Evolutionary conservation across 2,888 invertebrate species (phyloP), one percentile per base, ranked within the genome.

Genomic region (Steinernema hermaphroditum): DNA sequence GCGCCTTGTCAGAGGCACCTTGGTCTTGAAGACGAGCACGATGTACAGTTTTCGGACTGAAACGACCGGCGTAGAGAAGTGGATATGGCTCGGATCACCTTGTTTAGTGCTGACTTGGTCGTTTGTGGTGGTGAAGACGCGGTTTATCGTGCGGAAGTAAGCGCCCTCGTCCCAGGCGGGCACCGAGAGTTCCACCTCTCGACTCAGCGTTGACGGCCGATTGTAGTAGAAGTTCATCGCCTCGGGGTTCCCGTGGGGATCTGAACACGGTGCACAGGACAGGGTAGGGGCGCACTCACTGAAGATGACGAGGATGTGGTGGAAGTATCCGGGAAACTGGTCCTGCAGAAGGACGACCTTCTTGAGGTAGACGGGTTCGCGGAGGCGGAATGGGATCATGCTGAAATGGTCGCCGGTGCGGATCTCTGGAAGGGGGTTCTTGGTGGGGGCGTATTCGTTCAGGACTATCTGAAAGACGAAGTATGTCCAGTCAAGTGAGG

Each of bases 161-260:
- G 81, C 82, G 32, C 82, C 82, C 62, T 82, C 82, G 54, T 82
- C 82, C 82, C 82, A 82, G 27, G 76, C 77, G 4, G 81, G 78
- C 22, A 82, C 80, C 9, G 79, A 75, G 19, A 82, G 50, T 27
- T 81, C 78, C 2, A 82, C 78, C 71, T 81, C 81, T 71, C 79
- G 73, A 1, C 78, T 76, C 34, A 82, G 69, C 0, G 82, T 78
- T 0, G 82, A 80, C 22, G 82, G 80, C 1, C 82, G 75, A 49
- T 82, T 82, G 73, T 82, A 82, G 70, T 82, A 82, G 34, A 82
- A 71, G 46, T 82, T 80, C 81, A 82, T 81, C 2, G 82, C 77
- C 54, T 82, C 82, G 19, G 82, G 82, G 62, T 82, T 82, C 12
- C 82, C 82, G 70, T 82, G 82, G 12, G 82, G 82, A 69, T 82